phyloP scores from a whole-genome alignment of 2,113 vertebrate genomes.

The Dendropsophus ebraccatus region DNA sequence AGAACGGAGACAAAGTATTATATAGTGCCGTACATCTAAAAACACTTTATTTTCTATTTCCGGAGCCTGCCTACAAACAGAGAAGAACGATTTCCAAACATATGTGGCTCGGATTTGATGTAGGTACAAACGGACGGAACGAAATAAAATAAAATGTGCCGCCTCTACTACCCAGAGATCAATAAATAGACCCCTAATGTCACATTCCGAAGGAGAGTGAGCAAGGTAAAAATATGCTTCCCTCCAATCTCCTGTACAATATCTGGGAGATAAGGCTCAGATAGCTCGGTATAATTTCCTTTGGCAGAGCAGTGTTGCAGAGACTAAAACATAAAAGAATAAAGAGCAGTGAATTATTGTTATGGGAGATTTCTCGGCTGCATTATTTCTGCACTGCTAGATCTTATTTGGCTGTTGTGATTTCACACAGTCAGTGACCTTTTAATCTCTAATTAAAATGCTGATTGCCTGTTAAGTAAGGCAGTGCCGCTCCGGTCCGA shows the following conservation, averaged over 20 bases:
- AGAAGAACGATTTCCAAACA: conserved; percentile 1
- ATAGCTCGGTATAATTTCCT: conserved; percentile 52
- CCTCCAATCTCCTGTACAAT: conserved; percentile 34
- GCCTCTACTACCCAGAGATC: conserved; percentile 24
- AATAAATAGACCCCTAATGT: conserved; percentile 48
- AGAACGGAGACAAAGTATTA: not conserved
- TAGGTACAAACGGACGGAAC: conserved; percentile 31
- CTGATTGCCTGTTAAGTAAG: conserved; percentile 84
- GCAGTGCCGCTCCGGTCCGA: conserved; percentile 80
- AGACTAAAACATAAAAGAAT: conserved; percentile 53
- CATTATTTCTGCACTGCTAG: conserved; percentile 83
- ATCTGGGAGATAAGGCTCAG: conserved; percentile 25
- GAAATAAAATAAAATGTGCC: conserved; percentile 18
- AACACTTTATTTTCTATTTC: not conserved
- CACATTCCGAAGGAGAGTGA: conserved; percentile 35
- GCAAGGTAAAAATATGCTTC: conserved; percentile 42
- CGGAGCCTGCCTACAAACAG: not conserved
- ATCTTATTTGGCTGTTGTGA: conserved; percentile 84
- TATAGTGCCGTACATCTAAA: not conserved
- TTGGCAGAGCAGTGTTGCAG: conserved; percentile 49
- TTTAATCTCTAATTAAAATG: conserved; percentile 86
- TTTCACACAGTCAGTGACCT: conserved; percentile 81
- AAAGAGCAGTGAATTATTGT: conserved; percentile 70
- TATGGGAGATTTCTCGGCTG: conserved; percentile 77
- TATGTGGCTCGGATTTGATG: conserved; percentile 5